Evolutionary conservation across 2,113 vertebrate species (phyloP).

Genomic region (Pluvianellus socialis): DNA sequence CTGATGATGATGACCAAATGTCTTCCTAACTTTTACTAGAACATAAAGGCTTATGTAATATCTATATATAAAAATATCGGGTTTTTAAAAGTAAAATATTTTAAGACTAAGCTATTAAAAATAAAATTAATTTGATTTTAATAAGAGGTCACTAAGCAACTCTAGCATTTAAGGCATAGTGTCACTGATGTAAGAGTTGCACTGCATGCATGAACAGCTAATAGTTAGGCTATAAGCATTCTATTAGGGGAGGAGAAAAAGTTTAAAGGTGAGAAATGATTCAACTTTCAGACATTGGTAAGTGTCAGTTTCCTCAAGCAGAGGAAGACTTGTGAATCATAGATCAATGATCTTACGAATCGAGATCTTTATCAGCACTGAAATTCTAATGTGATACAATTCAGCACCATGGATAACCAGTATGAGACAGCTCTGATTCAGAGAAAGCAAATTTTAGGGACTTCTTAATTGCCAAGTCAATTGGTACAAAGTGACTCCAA

Average conservation of each 20-base stretch:
- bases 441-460: not conserved
- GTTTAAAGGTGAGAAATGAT: not conserved
- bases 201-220: not conserved
- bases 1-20: not conserved
- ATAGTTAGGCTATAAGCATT: not conserved
- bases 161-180: not conserved
- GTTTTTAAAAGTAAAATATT: not conserved
- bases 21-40: not conserved
- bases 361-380: not conserved
- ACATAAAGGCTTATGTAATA: not conserved
- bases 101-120: not conserved
- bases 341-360: not conserved
- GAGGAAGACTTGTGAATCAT: not conserved
- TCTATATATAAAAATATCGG: not conserved
- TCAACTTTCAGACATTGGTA: not conserved
- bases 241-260: not conserved
- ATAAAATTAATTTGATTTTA: not conserved
- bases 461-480: not conserved
- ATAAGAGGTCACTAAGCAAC: not conserved
- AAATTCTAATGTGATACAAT: not conserved
- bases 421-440: not conserved
- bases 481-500: not conserved
- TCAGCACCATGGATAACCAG: not conserved
- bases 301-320: not conserved
- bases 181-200: not conserved